phyloP scores from a whole-genome alignment of 1,140 invertebrate genomes.

The Dryas iulia region DNA sequence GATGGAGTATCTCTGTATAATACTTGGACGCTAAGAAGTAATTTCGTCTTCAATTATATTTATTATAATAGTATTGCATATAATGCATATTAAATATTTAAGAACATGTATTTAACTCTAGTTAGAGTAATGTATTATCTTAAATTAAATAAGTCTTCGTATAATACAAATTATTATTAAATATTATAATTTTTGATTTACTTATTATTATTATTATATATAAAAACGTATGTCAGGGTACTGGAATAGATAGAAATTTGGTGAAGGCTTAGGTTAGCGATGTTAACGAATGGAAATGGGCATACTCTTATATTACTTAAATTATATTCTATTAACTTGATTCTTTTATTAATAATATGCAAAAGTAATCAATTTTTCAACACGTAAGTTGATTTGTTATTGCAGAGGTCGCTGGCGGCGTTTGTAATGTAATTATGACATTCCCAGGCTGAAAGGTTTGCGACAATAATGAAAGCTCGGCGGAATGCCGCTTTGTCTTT shows the following conservation, averaged over 20 bases:
- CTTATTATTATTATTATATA: neutral
- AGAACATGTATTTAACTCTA: neutral
- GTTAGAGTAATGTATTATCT: slow-evolving; percentile 4
- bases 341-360: neutral
- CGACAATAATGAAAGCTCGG: slow-evolving; percentile 35
- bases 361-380: neutral
- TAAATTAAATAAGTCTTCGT: neutral
- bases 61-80: slow-evolving; percentile 16
- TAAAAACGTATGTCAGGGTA: slow-evolving; percentile 19
- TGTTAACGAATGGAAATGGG: neutral
- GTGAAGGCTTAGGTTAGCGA: slow-evolving; percentile 3
- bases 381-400: neutral
- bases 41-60: slow-evolving; percentile 10
- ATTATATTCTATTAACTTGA: slow-evolving; percentile 4
- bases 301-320: neutral
- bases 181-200: neutral
- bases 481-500: neutral
- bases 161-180: slow-evolving; percentile 5
- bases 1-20: neutral
- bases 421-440: slow-evolving; percentile 31
- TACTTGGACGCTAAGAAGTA: neutral
- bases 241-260: slow-evolving; percentile 17
- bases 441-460: slow-evolving; percentile 37
- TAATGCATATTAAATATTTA: slow-evolving; percentile 2
- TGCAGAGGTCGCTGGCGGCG: too few relatives aligned